These are phyloP conservation scores for Hemibagrus wyckioides DNA, from an alignment of 2,113 vertebrate genomes.

Conservation along the genomic window DNA sequence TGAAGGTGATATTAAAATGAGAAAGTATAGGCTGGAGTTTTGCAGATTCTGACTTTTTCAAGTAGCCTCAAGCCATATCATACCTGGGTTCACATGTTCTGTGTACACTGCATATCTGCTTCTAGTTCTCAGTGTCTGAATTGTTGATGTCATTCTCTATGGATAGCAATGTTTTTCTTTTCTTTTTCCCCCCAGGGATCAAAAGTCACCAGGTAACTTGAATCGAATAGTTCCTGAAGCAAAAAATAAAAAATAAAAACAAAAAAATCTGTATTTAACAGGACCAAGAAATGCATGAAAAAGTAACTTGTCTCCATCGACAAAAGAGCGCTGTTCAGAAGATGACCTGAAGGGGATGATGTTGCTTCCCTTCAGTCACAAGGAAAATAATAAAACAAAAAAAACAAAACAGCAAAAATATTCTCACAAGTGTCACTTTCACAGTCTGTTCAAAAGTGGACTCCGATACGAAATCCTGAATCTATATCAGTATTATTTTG, in stretches of 20 bases:
- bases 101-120: conserved; percentile 16
- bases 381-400: background rate
- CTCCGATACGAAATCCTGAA: conserved; percentile 32
- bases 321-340: background rate
- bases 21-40: background rate
- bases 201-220: conserved; percentile 23
- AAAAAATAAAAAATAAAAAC: background rate
- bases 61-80: conserved; percentile 12
- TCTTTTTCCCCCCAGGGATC: background rate
- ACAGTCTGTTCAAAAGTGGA: conserved; percentile 16
- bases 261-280: background rate
- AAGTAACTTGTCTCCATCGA: background rate
- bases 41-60: background rate
- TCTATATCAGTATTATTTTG: conserved; percentile 28
- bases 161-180: conserved; percentile 22
- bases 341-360: background rate
- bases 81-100: conserved; percentile 37
- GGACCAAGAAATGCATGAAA: conserved; percentile 7
- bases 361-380: background rate
- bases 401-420: background rate
- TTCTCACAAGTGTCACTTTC: conserved; percentile 9
- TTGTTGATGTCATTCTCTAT: conserved; percentile 1
- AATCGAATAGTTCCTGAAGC: conserved; percentile 16
- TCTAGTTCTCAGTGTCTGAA: conserved; percentile 37
- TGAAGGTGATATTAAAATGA: background rate